Base-by-base conservation (phyloP, 37 sponge, comb jelly and placozoan species). In the Halisarca cf. caerulea region DNA sequence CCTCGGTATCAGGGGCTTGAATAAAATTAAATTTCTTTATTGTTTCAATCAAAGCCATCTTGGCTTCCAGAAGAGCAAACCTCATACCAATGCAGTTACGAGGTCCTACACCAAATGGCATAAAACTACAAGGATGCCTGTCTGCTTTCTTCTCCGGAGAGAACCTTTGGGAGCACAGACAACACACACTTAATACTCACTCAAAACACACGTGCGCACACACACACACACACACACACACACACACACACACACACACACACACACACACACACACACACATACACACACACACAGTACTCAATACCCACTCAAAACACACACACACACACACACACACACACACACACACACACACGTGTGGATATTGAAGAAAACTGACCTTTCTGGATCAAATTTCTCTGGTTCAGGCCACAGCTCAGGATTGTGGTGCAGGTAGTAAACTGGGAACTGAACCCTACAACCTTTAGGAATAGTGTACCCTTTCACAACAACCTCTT, bases 351-450 rank as follows among this genome's bases (percentile, higher is more conserved):
- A 2, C 60, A 59, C 3, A 27, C 25, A 59, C 60, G n/a, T n/a
- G n/a, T n/a, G n/a, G n/a, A n/a, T n/a, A n/a, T n/a, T n/a, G n/a
- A n/a, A n/a, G n/a, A n/a, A n/a, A n/a, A 69, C 58, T 32, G 57
- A 87, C 92, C 95, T 91, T 7, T 89, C 78, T 23, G 95, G 95
- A 44, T 87, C 79, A 88, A 95, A 95, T 60, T 71, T 82, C 39
- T 89, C 86, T 34, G 95, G 92, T 27, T 95, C 79, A 11, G 66
- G 53, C 95, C 95, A 95, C 61, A 82, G 85, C 37, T 91, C 72
- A 23, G 90, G 88, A 59, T 86, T 82, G 41, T 89, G 82, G 34
- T 95, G 95, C 30, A 93, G 23, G 59, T 45, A 47, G 58, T 36
- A 53, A 28, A 87, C 81, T 18, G 93, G 90, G 24, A 93, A 33